Evolutionary conservation across 2,113 vertebrate genomes (phyloP).

Genomic region (Camelus bactrianus): DNA sequence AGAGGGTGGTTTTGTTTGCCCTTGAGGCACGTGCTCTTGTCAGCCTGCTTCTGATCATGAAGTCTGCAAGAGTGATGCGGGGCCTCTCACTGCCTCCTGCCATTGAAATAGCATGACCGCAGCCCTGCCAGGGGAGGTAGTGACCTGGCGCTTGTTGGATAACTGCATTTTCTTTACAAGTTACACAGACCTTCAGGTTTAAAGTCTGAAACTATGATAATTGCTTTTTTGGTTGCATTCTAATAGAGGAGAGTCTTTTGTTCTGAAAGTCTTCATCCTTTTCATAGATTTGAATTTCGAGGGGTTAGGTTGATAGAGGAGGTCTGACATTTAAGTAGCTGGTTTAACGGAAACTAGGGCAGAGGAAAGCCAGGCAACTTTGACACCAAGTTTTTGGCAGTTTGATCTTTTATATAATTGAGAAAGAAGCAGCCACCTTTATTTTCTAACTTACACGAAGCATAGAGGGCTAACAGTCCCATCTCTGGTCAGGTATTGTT

Average conservation of each 20-base stretch:
- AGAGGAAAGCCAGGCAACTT: background rate
- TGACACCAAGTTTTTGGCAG: background rate
- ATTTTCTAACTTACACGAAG: slow-evolving; percentile 1
- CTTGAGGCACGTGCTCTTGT: background rate
- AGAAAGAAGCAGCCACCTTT: background rate
- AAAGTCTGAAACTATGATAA: background rate
- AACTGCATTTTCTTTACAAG: background rate
- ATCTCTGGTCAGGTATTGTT: background rate
- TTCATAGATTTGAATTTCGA: slow-evolving; percentile 39
- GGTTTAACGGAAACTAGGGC: slow-evolving; percentile 9
- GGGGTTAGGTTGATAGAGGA: slow-evolving; percentile 11
- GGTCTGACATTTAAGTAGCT: slow-evolving; percentile 32
- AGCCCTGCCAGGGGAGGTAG: background rate
- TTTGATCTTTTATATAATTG: background rate
- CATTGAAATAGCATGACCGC: background rate
- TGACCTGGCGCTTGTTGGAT: background rate
- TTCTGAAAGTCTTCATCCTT: slow-evolving; percentile 38
- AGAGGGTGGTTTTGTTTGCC: background rate
- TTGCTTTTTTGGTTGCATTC: slow-evolving; percentile 14
- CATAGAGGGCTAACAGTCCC: slow-evolving; percentile 30
- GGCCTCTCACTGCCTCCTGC: background rate
- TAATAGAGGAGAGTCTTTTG: background rate
- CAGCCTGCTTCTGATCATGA: background rate
- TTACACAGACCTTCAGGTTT: slow-evolving; percentile 7
- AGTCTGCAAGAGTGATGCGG: background rate